Percentiles rank a stretch among this genome's conserved stretches.
phyloP scores from a whole-genome alignment of 2,888 invertebrate genomes.

The Eilema griseolum region DNA sequence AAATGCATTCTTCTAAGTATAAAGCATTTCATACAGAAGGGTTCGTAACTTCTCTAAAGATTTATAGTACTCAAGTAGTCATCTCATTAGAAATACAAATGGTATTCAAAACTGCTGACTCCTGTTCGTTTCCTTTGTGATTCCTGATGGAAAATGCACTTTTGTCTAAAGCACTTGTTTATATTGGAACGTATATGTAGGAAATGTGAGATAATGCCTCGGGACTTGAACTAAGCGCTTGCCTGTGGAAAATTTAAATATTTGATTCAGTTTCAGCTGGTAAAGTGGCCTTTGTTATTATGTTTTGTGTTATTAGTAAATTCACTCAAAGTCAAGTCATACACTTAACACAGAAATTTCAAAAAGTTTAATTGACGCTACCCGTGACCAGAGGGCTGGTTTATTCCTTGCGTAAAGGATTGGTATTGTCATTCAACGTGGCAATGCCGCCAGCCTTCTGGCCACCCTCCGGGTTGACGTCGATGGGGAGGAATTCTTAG shows the following conservation, averaged over 20 bases:
- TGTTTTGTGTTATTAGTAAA: neutral
- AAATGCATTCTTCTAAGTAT: neutral
- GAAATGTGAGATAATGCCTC: constrained; percentile 8
- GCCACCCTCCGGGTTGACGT: too few relatives aligned
- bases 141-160: constrained; percentile 44
- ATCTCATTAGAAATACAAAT: neutral
- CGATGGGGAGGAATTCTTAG: too few relatives aligned
- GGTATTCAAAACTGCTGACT: constrained; percentile 56
- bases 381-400: too few relatives aligned
- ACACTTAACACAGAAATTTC: too few relatives aligned
- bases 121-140: constrained; percentile 41
- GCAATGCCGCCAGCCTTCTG: too few relatives aligned
- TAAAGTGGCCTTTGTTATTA: constrained; percentile 12
- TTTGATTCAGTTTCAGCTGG: constrained; percentile 6
- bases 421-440: too few relatives aligned
- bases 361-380: too few relatives aligned
- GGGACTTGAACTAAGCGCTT: constrained; percentile 6
- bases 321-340: too few relatives aligned
- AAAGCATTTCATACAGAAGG: neutral
- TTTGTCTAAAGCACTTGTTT: constrained; percentile 47
- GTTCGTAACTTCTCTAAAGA: neutral
- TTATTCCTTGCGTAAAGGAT: too few relatives aligned
- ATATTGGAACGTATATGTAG: constrained; percentile 32
- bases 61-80: neutral
- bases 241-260: constrained; percentile 12